Evolutionary conservation across 2,888 invertebrate species (phyloP).

Genomic region (Aplocera efformata): DNA sequence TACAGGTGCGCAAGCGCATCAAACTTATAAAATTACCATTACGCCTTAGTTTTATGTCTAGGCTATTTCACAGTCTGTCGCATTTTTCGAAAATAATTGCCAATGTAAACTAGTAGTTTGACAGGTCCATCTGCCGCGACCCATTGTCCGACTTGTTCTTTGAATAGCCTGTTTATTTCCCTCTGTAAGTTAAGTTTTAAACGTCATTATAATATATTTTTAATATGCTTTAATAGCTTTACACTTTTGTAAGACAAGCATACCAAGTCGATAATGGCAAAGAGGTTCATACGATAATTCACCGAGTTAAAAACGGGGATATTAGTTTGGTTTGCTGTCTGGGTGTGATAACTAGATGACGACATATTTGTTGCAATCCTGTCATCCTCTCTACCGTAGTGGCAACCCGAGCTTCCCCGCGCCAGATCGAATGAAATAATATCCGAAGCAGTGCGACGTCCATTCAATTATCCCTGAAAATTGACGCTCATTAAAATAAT

Average conservation of each 20-base stretch:
- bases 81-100: conserved; percentile 17
- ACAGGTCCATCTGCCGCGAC: conserved; percentile 19
- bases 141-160: conserved; percentile 5
- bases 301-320: too few relatives aligned
- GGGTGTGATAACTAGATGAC: too few relatives aligned
- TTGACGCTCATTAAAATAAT: conserved; percentile 79
- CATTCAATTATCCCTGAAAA: conserved; percentile 77
- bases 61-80: conserved; percentile 7
- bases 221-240: too few relatives aligned
- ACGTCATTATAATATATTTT: too few relatives aligned
- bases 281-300: too few relatives aligned
- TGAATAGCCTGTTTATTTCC: conserved; percentile 1
- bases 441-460: conserved; percentile 64
- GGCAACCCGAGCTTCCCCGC: conserved; percentile 27
- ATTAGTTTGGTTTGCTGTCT: too few relatives aligned
- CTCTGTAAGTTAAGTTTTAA: too few relatives aligned
- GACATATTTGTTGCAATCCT: too few relatives aligned
- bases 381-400: too few relatives aligned
- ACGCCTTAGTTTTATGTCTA: conserved; percentile 8
- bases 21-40: conserved; percentile 8
- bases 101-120: conserved; percentile 13
- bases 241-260: too few relatives aligned
- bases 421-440: conserved; percentile 62
- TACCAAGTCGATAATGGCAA: too few relatives aligned
- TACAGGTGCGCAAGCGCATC: conserved; percentile 13